Evolutionary conservation across 1,140 invertebrate species (phyloP).

Genomic region (Sinonovacula constricta): DNA sequence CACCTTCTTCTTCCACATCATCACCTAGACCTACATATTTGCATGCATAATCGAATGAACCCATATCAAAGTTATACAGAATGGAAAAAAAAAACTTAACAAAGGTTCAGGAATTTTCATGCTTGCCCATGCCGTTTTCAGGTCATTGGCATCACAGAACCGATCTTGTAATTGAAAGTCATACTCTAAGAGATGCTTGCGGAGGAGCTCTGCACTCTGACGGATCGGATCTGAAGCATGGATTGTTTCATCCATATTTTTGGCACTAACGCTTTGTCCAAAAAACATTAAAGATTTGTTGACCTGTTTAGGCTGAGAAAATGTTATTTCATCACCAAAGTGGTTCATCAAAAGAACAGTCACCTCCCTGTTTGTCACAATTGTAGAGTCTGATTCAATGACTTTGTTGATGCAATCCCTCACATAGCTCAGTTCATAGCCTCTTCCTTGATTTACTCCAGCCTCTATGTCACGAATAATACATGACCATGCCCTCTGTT

Average conservation of each 20-base stretch:
- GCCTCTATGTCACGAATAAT: background rate
- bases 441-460: background rate
- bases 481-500: background rate
- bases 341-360: background rate
- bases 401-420: background rate
- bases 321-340: background rate
- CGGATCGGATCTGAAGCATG: background rate
- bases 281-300: background rate
- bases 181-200: background rate
- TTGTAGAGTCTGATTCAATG: background rate
- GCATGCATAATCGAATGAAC: background rate
- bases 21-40: no score
- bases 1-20: background rate
- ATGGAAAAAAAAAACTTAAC: background rate
- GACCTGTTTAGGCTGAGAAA: background rate
- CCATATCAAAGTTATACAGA: slow-evolving; percentile 10
- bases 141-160: slow-evolving; percentile 18
- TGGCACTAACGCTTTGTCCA: background rate
- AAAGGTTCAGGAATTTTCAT: background rate
- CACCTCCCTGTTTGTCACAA: slow-evolving; percentile 11
- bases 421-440: background rate
- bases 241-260: background rate
- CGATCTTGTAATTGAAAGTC: slow-evolving; percentile 6
- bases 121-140: slow-evolving; percentile 9
- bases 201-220: background rate